These are phyloP conservation scores for Saxidomus purpurata DNA, from an alignment of 1,140 invertebrate species.

Conservation along the genomic window DNA sequence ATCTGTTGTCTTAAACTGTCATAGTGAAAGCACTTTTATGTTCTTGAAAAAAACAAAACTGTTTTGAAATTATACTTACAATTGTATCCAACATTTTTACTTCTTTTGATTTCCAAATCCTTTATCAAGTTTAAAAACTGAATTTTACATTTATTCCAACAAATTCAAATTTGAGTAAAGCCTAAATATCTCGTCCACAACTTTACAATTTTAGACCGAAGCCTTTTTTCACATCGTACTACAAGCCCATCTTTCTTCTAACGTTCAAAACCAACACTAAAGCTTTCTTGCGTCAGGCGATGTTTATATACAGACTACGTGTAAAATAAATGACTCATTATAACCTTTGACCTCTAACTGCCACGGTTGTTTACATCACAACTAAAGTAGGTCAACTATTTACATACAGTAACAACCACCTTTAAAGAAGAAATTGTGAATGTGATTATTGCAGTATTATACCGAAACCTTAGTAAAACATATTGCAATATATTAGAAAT, in stretches of 20 bases:
- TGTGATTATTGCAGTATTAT: no score
- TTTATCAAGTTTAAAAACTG: no score
- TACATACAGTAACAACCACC: slow-evolving; percentile 6
- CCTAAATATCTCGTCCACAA: no score
- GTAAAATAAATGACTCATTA: slow-evolving; percentile 53
- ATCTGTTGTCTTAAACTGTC: no score
- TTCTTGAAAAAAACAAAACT: no score
- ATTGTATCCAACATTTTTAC: slow-evolving; percentile 56
- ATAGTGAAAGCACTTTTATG: no score
- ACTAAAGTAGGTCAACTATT: slow-evolving; percentile 49
- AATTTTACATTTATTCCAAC: no score
- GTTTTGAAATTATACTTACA: slow-evolving; percentile 39
- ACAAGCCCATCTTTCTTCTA: slow-evolving; percentile 67
- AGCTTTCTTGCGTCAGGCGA: slow-evolving; percentile 53
- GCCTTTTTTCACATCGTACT: slow-evolving; percentile 40
- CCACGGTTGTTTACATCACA: slow-evolving; percentile 63
- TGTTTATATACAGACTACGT: slow-evolving; percentile 63
- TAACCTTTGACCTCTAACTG: slow-evolving; percentile 40
- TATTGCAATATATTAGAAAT: slow-evolving; percentile 68
- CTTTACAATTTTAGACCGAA: slow-evolving; percentile 26
- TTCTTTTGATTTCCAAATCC: slow-evolving; percentile 34
- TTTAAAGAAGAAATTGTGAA: no score
- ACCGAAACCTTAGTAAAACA: neutral
- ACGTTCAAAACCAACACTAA: slow-evolving; percentile 53
- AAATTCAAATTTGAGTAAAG: no score